A percentile compares a stretch with the other conserved stretches of the same genome.
Conservation (phyloP, 2,113 vertebrate species). For the Noctilio leporinus region DNA sequence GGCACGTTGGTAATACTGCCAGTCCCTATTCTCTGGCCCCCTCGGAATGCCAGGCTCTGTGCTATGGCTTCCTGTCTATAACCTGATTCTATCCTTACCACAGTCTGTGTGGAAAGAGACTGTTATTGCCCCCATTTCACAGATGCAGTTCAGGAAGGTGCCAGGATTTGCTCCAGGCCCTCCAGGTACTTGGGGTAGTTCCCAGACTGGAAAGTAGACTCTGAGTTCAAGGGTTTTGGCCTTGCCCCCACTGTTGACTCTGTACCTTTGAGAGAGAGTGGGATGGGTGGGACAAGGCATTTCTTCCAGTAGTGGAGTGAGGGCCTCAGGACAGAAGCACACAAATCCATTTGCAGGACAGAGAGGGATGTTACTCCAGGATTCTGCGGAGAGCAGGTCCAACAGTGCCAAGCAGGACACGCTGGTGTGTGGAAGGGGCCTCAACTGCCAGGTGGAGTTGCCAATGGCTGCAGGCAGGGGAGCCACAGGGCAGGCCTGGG, state of each 20-base stretch:
- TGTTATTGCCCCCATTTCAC: not conserved
- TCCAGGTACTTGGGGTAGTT: not conserved
- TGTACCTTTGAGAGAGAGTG: not conserved
- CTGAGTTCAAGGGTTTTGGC: not conserved
- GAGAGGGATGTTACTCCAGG: not conserved
- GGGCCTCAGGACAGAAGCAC: not conserved
- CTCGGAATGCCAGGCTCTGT: not conserved
- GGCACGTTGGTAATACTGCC: not conserved
- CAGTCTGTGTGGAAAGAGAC: not conserved
- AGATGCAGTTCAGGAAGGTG: not conserved
- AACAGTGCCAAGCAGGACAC: not conserved
- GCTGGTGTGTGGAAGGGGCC: not conserved
- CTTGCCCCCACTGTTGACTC: not conserved
- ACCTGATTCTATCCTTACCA: not conserved
- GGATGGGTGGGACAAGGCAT: not conserved
- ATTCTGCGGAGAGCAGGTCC: not conserved
- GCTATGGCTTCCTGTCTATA: fast-evolving
- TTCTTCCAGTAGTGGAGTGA: not conserved
- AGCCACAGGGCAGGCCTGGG: not conserved
- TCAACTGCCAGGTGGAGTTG: not conserved
- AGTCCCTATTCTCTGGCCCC: fast-evolving
- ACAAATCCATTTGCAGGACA: not conserved
- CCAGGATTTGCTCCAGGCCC: not conserved
- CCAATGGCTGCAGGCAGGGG: not conserved
- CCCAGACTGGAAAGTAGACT: not conserved